Evolutionary conservation across 2,888 invertebrate species (phyloP), one percentile per base, ranked within the genome.

Genomic region (Clepsis dumicolana): DNA sequence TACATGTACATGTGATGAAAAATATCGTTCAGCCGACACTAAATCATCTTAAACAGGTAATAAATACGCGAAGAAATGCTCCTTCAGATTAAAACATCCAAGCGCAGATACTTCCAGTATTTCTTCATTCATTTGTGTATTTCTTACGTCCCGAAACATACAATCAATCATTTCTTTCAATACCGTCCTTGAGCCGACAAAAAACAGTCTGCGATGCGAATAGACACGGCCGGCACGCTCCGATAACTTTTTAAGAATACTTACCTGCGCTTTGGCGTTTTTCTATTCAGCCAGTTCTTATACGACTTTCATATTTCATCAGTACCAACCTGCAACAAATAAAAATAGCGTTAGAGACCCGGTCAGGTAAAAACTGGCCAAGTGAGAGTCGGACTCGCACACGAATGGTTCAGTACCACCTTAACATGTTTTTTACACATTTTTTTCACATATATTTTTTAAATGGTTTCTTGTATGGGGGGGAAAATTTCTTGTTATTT

Each of bases 241-340:
- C 64, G 59, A 18, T 59, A 64, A 59, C 59, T 68, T 64, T 68
- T 53, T 44, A 64, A 59, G 57, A 68, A 59, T 56, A 32, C 41
- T 41, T 65, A 65, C 68, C 63, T 53, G 64, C n/a, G 35, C 59
- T 29, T 52, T 14, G 59, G 12, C 52, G 54, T 53, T 52, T 63
- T 52, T 64, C 41, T 59, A 53, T 64, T 59, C 68, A 59, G 68
- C 68, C 68, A 68, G 59, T 64, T 59, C 52, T 57, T 67, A 21
- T 25, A 25, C 41, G 14, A 68, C 59, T 64, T 59, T 68, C 63
- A 68, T 59, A 57, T 67, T 63, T 52, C 61, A 38, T 54, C 38
- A 64, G 18, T 64, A 68, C 67, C 56, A 70, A 62, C 63, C 70
- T 63, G 62, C 62, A 66, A 70, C 63, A 70, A 70, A 61, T 24